Base-by-base conservation (phyloP, 2,888 invertebrate genomes). In the Nowickia ferox region DNA sequence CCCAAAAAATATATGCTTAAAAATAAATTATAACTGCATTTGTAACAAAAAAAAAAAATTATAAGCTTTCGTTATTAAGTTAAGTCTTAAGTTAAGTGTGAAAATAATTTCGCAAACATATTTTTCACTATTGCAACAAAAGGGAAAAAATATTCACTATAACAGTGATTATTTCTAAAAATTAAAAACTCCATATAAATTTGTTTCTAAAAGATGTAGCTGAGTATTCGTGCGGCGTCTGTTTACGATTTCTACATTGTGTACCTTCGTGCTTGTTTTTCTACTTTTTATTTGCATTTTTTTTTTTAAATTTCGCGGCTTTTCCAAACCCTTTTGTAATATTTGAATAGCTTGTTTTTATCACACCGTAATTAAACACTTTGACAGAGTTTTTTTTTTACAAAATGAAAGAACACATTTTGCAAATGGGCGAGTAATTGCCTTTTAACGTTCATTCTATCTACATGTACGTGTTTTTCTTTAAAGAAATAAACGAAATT, bases 361-460 rank as follows among this genome's bases (percentile, higher is more conserved):
- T 38, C 51, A 11, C 10, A 40, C 19, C 48, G 19, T 22, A 42
- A 40, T 55, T 46, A 71, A 71, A 71, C 59, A 59, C 53, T 17
- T 46, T 48, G 17, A 48, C 38, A 30, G 55, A 38, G 9, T 48
- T 40, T 51, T 61, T 40, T 17, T 6, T 51, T 17, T 22, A 17
- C 9, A 63, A 61, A 63, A 6, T 46, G 19, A 44, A 17, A 46
- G 42, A 30, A 65, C 4, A 13, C 10, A 42, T 22, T 44, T 53
- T 61, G n/a, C 17, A 75, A 75, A 75, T 63, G n/a, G 53, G 42
- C 22, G 30, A 17, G 63, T 75, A 75, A 75, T 75, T 75, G 65
- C 30, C 53, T 65, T 75, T 75, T 75, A 75, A 75, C 42, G 22
- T 63, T 11, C 51, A 44, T 44, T 6, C 55, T 65, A 30, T n/a